Conservation (phyloP, 2,797 vertebrate genomes). For the Bovichtus diacanthus region DNA sequence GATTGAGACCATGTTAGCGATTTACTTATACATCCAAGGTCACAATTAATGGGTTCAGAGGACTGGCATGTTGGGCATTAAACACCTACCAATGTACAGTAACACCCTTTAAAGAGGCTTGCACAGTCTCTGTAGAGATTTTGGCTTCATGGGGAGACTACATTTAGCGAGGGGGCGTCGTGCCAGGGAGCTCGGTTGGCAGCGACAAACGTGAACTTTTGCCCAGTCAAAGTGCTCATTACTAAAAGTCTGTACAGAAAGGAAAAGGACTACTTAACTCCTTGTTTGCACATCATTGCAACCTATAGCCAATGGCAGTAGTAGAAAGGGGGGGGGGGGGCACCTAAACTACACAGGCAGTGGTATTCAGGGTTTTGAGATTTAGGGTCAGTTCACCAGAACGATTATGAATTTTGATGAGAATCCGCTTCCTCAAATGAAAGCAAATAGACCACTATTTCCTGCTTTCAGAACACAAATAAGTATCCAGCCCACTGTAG, state of each 20-base stretch:
- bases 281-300: conserved; percentile 57
- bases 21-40: conserved; percentile 56
- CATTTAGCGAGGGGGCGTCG: conserved; percentile 41
- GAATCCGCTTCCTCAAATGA: conserved; percentile 18
- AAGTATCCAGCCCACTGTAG: background rate
- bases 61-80: conserved; percentile 43
- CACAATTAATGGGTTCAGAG: conserved; percentile 44
- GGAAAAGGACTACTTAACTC: conserved; percentile 48
- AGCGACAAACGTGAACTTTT: conserved; percentile 49
- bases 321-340: no score
- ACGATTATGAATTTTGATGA: conserved; percentile 19
- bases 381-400: conserved; percentile 29
- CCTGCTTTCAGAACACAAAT: conserved; percentile 16
- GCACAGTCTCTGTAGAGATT: conserved; percentile 32
- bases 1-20: conserved; percentile 54
- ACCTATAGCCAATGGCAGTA: conserved; percentile 47
- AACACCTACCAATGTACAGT: conserved; percentile 50
- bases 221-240: conserved; percentile 58
- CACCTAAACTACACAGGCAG: conserved; percentile 60
- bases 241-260: conserved; percentile 62
- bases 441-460: conserved; percentile 14
- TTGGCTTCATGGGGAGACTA: conserved; percentile 47
- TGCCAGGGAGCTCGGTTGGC: conserved; percentile 53
- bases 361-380: conserved; percentile 35
- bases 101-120: conserved; percentile 29